Evolutionary conservation across 2,797 vertebrate genomes (phyloP).

Genomic region (Acipenser transmontanus): DNA sequence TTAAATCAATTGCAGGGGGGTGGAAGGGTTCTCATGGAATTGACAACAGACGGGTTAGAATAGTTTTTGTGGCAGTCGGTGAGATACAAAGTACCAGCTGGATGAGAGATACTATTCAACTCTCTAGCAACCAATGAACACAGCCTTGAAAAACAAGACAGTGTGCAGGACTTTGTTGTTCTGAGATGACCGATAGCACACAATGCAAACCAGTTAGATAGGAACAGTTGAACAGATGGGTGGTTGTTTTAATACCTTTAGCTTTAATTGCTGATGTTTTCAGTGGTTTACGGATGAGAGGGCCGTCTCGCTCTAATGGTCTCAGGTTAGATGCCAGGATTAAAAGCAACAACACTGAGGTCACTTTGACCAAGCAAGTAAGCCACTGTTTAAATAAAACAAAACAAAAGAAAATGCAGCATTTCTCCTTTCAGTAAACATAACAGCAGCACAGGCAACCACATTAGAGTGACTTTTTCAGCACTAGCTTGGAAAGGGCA

Average conservation of each 20-base stretch:
- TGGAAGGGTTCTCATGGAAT: constrained; percentile 37
- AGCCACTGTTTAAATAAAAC: too few relatives aligned
- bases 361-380: too few relatives aligned
- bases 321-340: constrained; percentile 48
- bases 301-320: constrained; percentile 42
- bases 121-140: constrained; percentile 37
- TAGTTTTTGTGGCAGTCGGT: constrained; percentile 35
- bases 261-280: constrained; percentile 40
- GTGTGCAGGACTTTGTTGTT: neutral
- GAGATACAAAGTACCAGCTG: constrained; percentile 29
- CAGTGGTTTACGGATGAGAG: constrained; percentile 39
- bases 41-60: constrained; percentile 38
- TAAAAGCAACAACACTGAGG: constrained; percentile 28
- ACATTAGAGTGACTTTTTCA: too few relatives aligned
- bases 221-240: constrained; percentile 12
- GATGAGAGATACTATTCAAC: constrained; percentile 21
- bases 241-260: constrained; percentile 36
- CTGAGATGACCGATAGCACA: too few relatives aligned
- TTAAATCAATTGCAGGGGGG: constrained; percentile 33
- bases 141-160: constrained; percentile 28
- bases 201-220: neutral
- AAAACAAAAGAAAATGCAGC: too few relatives aligned
- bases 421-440: too few relatives aligned
- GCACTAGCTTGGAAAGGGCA: too few relatives aligned
- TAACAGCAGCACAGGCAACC: too few relatives aligned